A percentile compares a stretch with the other conserved stretches of the same genome.
These are phyloP conservation scores for Catostylus mosaicus DNA, from an alignment of 30 jellyfish, hydroid and myxozoan genomes.

Conservation along the genomic window DNA sequence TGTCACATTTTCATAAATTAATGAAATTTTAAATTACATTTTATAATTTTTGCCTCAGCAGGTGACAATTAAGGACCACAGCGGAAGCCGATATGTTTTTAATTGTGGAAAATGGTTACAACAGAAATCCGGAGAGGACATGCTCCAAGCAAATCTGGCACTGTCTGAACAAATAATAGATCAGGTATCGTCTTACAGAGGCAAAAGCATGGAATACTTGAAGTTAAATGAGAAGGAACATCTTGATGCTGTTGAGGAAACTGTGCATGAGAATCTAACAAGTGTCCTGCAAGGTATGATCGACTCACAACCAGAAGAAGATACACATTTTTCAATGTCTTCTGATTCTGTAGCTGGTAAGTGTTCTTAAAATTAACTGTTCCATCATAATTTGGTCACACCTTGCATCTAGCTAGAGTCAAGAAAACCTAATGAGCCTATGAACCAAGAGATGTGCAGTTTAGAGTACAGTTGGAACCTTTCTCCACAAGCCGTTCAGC, in stretches of 20 bases:
- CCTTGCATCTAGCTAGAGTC: no score
- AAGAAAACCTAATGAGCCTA: no score
- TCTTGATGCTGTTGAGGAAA: slow-evolving; percentile 61
- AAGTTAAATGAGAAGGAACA: slow-evolving; percentile 52
- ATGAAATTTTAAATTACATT: no score
- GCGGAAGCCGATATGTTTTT: slow-evolving; percentile 63
- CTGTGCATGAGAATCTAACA: slow-evolving; percentile 62
- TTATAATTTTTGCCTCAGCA: no score
- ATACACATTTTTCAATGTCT: background rate
- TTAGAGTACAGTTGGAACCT: no score
- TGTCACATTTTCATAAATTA: no score
- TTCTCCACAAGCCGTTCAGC: no score
- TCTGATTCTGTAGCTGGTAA: background rate
- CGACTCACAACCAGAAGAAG: slow-evolving; percentile 11
- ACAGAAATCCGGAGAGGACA: slow-evolving; percentile 34
- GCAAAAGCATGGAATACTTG: slow-evolving; percentile 40
- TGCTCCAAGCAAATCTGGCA: slow-evolving; percentile 23
- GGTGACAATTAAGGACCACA: slow-evolving; percentile 65
- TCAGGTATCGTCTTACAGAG: slow-evolving; percentile 55
- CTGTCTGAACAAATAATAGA: slow-evolving; percentile 52
- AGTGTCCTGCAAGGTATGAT: slow-evolving; percentile 57
- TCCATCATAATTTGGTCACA: no score
- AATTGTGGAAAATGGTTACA: slow-evolving; percentile 64
- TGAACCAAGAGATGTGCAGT: no score
- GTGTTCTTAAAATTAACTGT: background rate